Evolutionary conservation across 2,113 vertebrate species (phyloP).

Genomic region (Cyanoliseus patagonus): DNA sequence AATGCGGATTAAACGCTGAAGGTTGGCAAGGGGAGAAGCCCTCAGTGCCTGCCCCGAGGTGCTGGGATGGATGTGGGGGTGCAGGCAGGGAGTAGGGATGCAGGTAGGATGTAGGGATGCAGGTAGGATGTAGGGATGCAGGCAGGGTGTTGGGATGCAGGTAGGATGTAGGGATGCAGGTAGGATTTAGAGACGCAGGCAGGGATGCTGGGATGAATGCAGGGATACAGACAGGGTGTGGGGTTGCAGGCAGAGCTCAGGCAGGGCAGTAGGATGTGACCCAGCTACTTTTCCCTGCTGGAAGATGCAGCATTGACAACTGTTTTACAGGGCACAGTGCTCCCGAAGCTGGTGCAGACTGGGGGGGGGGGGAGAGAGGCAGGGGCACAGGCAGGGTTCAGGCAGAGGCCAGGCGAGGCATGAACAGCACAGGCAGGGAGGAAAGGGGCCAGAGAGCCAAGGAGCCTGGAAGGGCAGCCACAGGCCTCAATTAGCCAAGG

Average conservation of each 20-base stretch:
- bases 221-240: not conserved
- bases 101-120: not conserved
- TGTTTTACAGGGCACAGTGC: not conserved
- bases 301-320: not conserved
- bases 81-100: not conserved
- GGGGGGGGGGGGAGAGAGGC: not conserved
- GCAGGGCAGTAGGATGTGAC: not conserved
- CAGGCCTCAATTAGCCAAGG: conserved; percentile 41
- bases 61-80: not conserved
- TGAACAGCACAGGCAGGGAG: not conserved
- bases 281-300: not conserved
- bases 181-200: not conserved
- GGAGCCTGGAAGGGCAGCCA: not conserved
- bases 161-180: not conserved
- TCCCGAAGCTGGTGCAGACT: not conserved
- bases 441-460: not conserved
- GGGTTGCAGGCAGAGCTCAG: not conserved
- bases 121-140: no score
- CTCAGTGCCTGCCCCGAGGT: rapidly evolving
- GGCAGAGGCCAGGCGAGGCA: not conserved
- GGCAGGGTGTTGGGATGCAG: not conserved
- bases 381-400: conserved; percentile 27
- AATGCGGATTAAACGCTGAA: not conserved
- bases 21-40: not conserved
- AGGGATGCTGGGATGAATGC: not conserved